phyloP scores from a whole-genome alignment of 2,888 invertebrate genomes.

The Xestia sexstrigata region DNA sequence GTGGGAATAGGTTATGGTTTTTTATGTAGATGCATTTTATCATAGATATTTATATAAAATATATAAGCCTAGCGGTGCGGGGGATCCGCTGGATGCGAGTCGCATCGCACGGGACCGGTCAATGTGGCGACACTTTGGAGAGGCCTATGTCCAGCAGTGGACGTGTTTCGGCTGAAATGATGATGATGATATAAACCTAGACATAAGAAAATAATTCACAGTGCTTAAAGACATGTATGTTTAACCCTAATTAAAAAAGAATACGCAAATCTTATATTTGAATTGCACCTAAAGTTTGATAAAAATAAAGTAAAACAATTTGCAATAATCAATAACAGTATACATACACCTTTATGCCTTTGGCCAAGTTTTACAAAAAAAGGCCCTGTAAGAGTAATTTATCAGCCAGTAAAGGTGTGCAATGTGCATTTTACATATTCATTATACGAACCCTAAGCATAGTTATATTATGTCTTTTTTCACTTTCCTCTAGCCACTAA shows the following conservation, averaged over 20 bases:
- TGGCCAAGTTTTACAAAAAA: slow-evolving; percentile 21
- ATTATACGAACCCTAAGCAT: slow-evolving; percentile 32
- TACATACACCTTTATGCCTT: slow-evolving; percentile 7
- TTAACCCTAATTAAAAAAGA: too few relatives aligned
- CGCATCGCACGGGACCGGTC: too few relatives aligned
- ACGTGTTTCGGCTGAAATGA: too few relatives aligned
- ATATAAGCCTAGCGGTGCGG: too few relatives aligned
- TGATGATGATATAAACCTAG: too few relatives aligned
- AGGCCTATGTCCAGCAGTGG: too few relatives aligned
- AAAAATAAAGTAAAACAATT: neutral
- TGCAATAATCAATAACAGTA: neutral
- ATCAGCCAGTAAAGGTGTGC: slow-evolving; percentile 41
- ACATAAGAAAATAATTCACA: neutral
- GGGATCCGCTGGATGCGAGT: too few relatives aligned
- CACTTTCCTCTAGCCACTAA: slow-evolving; percentile 1
- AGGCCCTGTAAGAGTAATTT: slow-evolving; percentile 24
- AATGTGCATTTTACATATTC: slow-evolving; percentile 49
- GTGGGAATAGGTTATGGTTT: neutral
- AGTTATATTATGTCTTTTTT: slow-evolving; percentile 19
- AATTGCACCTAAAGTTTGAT: neutral
- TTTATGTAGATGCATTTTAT: slow-evolving; percentile 17
- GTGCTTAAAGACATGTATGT: neutral
- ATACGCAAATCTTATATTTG: neutral
- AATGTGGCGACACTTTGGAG: too few relatives aligned
- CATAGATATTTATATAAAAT: neutral